A percentile compares a stretch with the other conserved stretches of the same genome.
Conservation (phyloP, 2,888 invertebrate species). For the Netelia virgata region DNA sequence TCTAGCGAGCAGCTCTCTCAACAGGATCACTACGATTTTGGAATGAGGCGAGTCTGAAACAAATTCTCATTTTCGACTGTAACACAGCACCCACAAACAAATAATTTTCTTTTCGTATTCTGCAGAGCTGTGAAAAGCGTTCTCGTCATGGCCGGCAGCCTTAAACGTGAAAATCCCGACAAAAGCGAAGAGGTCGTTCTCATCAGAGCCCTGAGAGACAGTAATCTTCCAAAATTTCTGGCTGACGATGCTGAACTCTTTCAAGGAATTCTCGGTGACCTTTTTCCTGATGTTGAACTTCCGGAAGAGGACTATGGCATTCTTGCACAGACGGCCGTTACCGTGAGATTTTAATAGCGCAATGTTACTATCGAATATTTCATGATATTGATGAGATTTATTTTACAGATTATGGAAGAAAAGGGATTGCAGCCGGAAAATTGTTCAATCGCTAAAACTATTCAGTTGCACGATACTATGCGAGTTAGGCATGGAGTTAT, state of each 20-base stretch:
- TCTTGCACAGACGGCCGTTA: slow-evolving; percentile 88
- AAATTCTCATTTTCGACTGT: neutral
- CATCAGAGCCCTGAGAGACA: slow-evolving; percentile 94
- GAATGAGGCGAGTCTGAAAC: slow-evolving; percentile 87
- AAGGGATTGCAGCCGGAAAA: slow-evolving; percentile 89
- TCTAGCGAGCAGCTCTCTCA: slow-evolving; percentile 96
- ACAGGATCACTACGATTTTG: slow-evolving; percentile 97
- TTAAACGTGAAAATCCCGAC: slow-evolving; percentile 94
- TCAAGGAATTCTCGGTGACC: slow-evolving; percentile 94
- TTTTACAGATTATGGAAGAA: slow-evolving; percentile 85
- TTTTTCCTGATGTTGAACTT: slow-evolving; percentile 93
- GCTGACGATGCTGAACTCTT: slow-evolving; percentile 94
- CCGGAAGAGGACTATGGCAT: slow-evolving; percentile 93
- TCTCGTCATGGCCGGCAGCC: slow-evolving; percentile 95
- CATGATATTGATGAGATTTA: slow-evolving; percentile 4
- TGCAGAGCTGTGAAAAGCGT: slow-evolving; percentile 95
- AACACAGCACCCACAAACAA: neutral
- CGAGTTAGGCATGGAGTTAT: slow-evolving; percentile 96
- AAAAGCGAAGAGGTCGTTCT: slow-evolving; percentile 94
- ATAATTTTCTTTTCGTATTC: slow-evolving; percentile 27
- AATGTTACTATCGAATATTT: slow-evolving; percentile 1
- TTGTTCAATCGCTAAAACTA: slow-evolving; percentile 90
- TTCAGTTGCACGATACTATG: slow-evolving; percentile 96
- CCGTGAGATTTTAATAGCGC: slow-evolving; percentile 70
- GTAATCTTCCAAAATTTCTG: slow-evolving; percentile 95